Percentiles rank a stretch among this genome's conserved stretches.
phyloP scores from a whole-genome alignment of 2,113 vertebrate genomes.

The Paedocypris sp. region DNA sequence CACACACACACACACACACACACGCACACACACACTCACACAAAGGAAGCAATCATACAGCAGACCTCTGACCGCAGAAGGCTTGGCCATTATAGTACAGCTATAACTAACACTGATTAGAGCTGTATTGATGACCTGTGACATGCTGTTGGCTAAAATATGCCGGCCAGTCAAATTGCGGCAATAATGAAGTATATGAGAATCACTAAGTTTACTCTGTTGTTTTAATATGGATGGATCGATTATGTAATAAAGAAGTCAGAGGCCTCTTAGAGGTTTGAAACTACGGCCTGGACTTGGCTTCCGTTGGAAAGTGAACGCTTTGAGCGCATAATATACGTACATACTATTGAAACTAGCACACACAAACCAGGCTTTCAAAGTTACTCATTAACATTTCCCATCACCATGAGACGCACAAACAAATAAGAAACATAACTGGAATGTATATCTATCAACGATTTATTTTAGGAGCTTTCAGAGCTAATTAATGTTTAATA shows the following conservation, averaged over 20 bases:
- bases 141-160: constrained; percentile 73
- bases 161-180: constrained; percentile 72
- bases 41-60: constrained; percentile 34
- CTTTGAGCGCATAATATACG: background rate
- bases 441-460: background rate
- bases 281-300: constrained; percentile 59
- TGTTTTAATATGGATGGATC: constrained; percentile 79
- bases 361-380: background rate
- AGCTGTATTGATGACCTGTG: constrained; percentile 75
- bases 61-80: constrained; percentile 60
- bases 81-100: constrained; percentile 65
- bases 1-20: background rate
- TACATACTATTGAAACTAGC: background rate
- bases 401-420: background rate
- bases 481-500: background rate
- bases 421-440: too few relatives aligned
- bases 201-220: constrained; percentile 83
- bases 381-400: background rate
- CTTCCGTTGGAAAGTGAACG: background rate
- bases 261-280: constrained; percentile 62
- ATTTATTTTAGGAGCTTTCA: background rate
- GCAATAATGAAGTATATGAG: constrained; percentile 88
- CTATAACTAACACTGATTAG: constrained; percentile 73
- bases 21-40: too few relatives aligned
- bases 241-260: constrained; percentile 70